Conservation (phyloP, 2,888 invertebrate species). For the Synanthedon vespiformis region DNA sequence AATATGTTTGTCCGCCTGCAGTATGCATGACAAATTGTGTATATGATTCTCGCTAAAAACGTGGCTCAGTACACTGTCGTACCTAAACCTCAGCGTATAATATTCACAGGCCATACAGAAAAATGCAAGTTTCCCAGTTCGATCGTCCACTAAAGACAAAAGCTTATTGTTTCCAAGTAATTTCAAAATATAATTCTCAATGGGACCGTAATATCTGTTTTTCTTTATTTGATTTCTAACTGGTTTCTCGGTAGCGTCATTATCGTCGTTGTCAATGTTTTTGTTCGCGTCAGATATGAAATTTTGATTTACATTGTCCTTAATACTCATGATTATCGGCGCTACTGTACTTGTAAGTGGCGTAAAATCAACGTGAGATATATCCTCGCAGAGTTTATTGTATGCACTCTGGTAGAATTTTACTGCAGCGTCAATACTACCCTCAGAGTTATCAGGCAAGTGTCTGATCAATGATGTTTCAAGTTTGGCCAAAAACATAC, state of each 20-base stretch:
- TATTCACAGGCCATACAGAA: slow-evolving; percentile 63
- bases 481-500: slow-evolving; percentile 38
- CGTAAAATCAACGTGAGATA: slow-evolving; percentile 41
- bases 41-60: slow-evolving; percentile 59
- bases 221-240: slow-evolving; percentile 48
- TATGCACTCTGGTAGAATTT: slow-evolving; percentile 47
- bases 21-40: slow-evolving; percentile 47
- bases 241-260: slow-evolving; percentile 42
- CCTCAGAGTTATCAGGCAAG: slow-evolving; percentile 56
- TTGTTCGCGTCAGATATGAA: slow-evolving; percentile 54
- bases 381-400: slow-evolving; percentile 43
- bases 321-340: slow-evolving; percentile 63
- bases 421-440: slow-evolving; percentile 45
- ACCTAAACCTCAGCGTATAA: slow-evolving; percentile 56
- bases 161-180: slow-evolving; percentile 48
- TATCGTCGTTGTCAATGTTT: slow-evolving; percentile 54
- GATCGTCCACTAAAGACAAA: slow-evolving; percentile 49
- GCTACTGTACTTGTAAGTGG: slow-evolving; percentile 51
- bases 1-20: slow-evolving; percentile 49
- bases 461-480: slow-evolving; percentile 40
- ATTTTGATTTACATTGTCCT: slow-evolving; percentile 62
- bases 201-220: slow-evolving; percentile 58
- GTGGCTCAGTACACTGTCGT: slow-evolving; percentile 57
- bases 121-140: slow-evolving; percentile 59
- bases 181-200: slow-evolving; percentile 46